A percentile compares a stretch with the other conserved stretches of the same genome.
Conservation (phyloP, 1,140 invertebrate species). For the Caenorhabditis brenneri region DNA sequence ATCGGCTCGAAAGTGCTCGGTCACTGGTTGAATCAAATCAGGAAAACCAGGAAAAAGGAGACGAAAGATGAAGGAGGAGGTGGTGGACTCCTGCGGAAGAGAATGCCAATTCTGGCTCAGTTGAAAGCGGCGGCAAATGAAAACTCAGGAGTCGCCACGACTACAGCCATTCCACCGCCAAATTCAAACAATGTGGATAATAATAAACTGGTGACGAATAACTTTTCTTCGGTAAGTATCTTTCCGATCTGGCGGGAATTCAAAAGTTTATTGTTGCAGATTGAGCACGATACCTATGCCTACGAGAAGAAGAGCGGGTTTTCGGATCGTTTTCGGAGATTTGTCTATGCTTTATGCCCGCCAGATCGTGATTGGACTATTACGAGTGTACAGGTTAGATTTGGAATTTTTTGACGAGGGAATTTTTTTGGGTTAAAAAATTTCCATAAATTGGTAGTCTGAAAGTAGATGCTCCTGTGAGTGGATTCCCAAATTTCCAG, state of each 20-base stretch:
- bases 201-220: slow-evolving; percentile 6
- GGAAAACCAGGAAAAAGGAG: slow-evolving; percentile 66
- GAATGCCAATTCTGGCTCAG: not conserved
- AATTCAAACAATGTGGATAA: slow-evolving; percentile 28
- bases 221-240: not conserved
- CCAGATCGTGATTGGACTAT: slow-evolving; percentile 67
- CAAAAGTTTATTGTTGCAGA: not conserved
- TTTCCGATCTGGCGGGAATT: no score
- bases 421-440: no score
- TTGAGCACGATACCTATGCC: slow-evolving; percentile 43
- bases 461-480: no score
- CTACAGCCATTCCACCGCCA: slow-evolving; percentile 20
- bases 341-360: slow-evolving; percentile 48
- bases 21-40: slow-evolving; percentile 71
- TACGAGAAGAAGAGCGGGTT: slow-evolving; percentile 50
- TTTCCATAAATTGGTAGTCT: no score
- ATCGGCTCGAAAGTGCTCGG: slow-evolving; percentile 70
- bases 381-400: slow-evolving; percentile 67
- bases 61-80: slow-evolving; percentile 43
- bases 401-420: not conserved
- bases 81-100: not conserved
- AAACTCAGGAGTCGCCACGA: slow-evolving; percentile 3
- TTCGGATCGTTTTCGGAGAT: not conserved
- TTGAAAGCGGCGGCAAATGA: slow-evolving; percentile 4
- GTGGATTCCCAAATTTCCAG: no score